Percentiles rank a stretch among this genome's conserved stretches.
Evolutionary conservation across 2,113 vertebrate genomes (phyloP).

Genomic region (Leptodactylus fuscus): DNA sequence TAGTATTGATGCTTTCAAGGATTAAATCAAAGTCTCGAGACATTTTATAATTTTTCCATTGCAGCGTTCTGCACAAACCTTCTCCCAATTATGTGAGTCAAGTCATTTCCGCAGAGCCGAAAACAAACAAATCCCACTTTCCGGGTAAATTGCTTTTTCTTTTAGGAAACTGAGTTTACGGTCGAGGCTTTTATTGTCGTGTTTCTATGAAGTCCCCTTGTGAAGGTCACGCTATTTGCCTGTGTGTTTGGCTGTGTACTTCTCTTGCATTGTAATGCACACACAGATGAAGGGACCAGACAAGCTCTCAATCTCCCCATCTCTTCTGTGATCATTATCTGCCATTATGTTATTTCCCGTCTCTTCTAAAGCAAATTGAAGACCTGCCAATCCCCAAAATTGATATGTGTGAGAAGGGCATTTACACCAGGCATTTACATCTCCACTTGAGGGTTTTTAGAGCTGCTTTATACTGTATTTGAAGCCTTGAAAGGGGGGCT

Average conservation of each 20-base stretch:
- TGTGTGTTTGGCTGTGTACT: slow-evolving; percentile 41
- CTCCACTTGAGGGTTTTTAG: not conserved
- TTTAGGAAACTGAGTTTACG: not conserved
- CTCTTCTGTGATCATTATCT: slow-evolving; percentile 54
- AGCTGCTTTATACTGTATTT: not conserved
- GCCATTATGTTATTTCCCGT: slow-evolving; percentile 42
- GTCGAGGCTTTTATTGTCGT: slow-evolving; percentile 3
- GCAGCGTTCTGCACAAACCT: not conserved
- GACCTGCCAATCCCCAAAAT: slow-evolving; percentile 35
- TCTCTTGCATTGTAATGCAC: slow-evolving; percentile 53
- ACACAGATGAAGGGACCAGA: slow-evolving; percentile 28
- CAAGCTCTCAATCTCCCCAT: slow-evolving; percentile 45
- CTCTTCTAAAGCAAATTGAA: slow-evolving; percentile 13
- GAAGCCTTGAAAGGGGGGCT: not conserved
- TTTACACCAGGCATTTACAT: slow-evolving; percentile 13
- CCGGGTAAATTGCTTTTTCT: not conserved
- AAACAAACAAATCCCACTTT: slow-evolving; percentile 20
- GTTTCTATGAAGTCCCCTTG: slow-evolving; percentile 45
- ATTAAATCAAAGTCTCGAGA: not conserved
- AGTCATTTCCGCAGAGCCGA: not conserved
- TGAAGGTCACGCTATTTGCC: slow-evolving; percentile 54
- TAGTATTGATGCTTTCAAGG: slow-evolving; percentile 5
- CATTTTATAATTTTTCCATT: not conserved
- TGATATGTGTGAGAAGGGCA: not conserved
- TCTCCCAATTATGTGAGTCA: slow-evolving; percentile 11